These are phyloP conservation scores for Sylvia atricapilla DNA, from an alignment of 2,113 vertebrate genomes.

Conservation along the genomic window DNA sequence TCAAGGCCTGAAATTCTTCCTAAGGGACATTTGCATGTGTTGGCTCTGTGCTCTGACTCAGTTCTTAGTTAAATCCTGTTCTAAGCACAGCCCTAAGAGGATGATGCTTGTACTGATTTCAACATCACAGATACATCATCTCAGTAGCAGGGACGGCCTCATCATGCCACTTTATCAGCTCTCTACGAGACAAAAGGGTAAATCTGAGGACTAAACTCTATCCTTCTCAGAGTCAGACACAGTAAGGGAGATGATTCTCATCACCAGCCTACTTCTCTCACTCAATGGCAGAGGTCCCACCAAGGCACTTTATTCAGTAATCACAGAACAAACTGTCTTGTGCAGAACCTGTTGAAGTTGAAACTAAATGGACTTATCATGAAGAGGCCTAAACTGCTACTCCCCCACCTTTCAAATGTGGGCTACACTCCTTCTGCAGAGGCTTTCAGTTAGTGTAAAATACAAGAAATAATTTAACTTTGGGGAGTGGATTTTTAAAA, in stretches of 20 bases:
- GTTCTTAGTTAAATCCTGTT: neutral
- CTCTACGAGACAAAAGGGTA: neutral
- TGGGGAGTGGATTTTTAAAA: neutral
- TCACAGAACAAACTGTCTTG: neutral
- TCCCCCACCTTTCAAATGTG: neutral
- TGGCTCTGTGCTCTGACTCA: slow-evolving; percentile 18
- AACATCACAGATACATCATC: neutral
- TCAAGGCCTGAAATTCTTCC: neutral
- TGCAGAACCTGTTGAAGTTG: neutral
- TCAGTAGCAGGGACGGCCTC: neutral
- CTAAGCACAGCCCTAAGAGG: neutral
- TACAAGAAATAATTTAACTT: neutral
- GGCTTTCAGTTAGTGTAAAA: neutral
- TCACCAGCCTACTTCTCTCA: neutral
- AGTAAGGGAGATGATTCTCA: neutral
- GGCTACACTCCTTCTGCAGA: neutral
- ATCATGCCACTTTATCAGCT: neutral
- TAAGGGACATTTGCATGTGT: neutral
- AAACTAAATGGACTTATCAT: neutral
- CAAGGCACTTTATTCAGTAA: neutral
- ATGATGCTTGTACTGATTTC: neutral
- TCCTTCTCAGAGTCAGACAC: neutral
- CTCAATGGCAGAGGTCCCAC: neutral
- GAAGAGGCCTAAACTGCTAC: neutral
- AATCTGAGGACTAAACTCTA: neutral